Evolutionary conservation across 2,888 invertebrate species (phyloP).

Genomic region (Hypercompe scribonia): DNA sequence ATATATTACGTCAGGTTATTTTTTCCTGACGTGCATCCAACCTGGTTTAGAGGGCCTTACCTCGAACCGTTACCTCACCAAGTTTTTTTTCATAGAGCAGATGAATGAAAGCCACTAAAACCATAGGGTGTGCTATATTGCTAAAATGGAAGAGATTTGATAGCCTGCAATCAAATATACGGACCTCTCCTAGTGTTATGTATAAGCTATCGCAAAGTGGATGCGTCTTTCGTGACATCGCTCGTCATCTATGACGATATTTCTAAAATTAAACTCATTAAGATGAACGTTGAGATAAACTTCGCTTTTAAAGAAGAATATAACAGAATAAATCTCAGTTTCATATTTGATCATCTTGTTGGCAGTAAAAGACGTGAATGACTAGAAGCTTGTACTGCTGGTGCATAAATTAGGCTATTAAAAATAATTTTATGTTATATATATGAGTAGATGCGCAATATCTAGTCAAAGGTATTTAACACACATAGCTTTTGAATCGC

Average conservation of each 20-base stretch:
- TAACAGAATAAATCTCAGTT: constrained; percentile 8
- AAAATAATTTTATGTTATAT: neutral
- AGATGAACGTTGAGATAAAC: constrained; percentile 60
- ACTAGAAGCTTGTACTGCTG: constrained; percentile 1
- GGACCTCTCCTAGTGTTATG: neutral
- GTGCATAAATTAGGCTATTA: neutral
- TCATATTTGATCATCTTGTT: constrained; percentile 9
- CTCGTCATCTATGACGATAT: constrained; percentile 31
- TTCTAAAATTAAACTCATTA: constrained; percentile 69
- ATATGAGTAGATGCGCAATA: neutral
- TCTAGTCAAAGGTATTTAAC: neutral
- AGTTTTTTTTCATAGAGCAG: no score
- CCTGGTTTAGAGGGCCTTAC: no score
- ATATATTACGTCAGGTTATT: no score
- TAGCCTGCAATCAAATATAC: neutral
- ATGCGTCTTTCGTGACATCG: constrained; percentile 62
- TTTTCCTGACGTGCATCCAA: no score
- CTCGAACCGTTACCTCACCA: no score
- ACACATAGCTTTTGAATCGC: neutral
- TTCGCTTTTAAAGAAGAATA: constrained; percentile 25
- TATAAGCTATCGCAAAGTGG: constrained; percentile 55
- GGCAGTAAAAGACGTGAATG: neutral
- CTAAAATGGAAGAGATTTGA: neutral
- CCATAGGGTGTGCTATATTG: neutral
- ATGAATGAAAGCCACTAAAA: no score